Evolutionary conservation across 2,113 vertebrate genomes (phyloP).

Genomic region (Xyrauchen texanus): DNA sequence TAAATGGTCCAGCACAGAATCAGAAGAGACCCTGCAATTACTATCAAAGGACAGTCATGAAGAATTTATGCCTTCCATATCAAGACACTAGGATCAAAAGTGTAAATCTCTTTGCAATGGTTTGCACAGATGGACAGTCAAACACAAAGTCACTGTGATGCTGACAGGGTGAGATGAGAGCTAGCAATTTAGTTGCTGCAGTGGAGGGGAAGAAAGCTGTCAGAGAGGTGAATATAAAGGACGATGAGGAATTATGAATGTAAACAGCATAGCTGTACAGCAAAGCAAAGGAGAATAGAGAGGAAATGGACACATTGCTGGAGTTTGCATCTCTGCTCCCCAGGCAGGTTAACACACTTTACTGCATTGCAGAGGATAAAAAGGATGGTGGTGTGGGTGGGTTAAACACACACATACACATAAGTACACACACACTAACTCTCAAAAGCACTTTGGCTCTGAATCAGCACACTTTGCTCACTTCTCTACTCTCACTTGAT

Average conservation of each 20-base stretch:
- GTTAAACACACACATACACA: slow-evolving; percentile 13
- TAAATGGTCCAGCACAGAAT: slow-evolving; percentile 21
- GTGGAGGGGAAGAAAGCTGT: slow-evolving; percentile 12
- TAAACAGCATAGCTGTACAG: slow-evolving; percentile 29
- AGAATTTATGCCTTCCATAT: background rate
- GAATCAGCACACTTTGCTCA: slow-evolving; percentile 35
- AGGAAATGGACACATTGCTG: slow-evolving; percentile 20
- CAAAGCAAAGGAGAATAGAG: slow-evolving; percentile 17
- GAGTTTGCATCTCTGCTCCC: slow-evolving; percentile 47
- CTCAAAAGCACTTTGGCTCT: slow-evolving; percentile 29
- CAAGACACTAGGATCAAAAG: background rate
- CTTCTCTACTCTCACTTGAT: background rate
- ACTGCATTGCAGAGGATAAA: slow-evolving; percentile 61
- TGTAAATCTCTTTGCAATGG: background rate
- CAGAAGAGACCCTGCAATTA: background rate
- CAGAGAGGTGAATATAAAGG: slow-evolving; percentile 42
- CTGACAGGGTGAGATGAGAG: slow-evolving; percentile 10
- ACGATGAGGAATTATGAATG: slow-evolving; percentile 37
- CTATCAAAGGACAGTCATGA: slow-evolving; percentile 12
- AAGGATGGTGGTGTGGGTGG: slow-evolving; percentile 22
- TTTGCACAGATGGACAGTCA: slow-evolving; percentile 26
- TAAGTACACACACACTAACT: background rate
- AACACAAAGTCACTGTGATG: slow-evolving; percentile 37
- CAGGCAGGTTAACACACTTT: slow-evolving; percentile 52
- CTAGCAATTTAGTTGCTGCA: slow-evolving; percentile 6